Base-by-base conservation (phyloP, 2,797 vertebrate genomes). In the Gastrophryne carolinensis region DNA sequence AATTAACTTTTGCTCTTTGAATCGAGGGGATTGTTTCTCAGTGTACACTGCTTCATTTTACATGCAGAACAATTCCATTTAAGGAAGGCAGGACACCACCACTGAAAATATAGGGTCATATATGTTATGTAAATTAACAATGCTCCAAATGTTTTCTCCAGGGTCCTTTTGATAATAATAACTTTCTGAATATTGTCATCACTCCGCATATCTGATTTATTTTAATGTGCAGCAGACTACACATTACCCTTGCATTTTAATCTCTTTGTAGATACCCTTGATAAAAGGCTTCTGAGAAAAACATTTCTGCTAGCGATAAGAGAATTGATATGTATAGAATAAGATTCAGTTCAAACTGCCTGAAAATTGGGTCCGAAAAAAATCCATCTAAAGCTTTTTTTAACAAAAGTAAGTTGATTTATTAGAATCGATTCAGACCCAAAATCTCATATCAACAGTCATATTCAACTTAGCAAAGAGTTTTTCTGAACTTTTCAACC, bases 181-280 rank as follows among this genome's bases (percentile, higher is more conserved):
- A 77, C 64, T 67, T 77, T 64, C 50, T 77, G 74, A 67, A 71
- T 71, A 39, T 56, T 71, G 74, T 77, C 66, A 77, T 58, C 66
- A 65, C 57, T 56, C 60, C 74, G 65, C 60, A 70, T 76, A 77
- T 49, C 52, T 49, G 65, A 76, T 49, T 77, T 64, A 77, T 77
- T 76, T 71, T 49, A 19, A 37, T 57, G 52, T 71, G 50, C 56
- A 56, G 64, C 67, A 58, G 49, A 35, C 50, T 56, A 63, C 32
- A 47, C 6, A 4, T 44, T n/a, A 23, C 27, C 15, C 23, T 39
- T 11, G 19, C 24, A 26, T 26, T n/a, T 34, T 67, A 27, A 50
- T 54, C 50, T 54, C 29, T 29, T 39, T 72, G 32, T 49, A 12
- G 7, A 61, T 49, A 72, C 41, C 67, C 21, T 26, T 8, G 5